Conservation (phyloP, 2,888 invertebrate genomes). For the Melieria omissa region DNA sequence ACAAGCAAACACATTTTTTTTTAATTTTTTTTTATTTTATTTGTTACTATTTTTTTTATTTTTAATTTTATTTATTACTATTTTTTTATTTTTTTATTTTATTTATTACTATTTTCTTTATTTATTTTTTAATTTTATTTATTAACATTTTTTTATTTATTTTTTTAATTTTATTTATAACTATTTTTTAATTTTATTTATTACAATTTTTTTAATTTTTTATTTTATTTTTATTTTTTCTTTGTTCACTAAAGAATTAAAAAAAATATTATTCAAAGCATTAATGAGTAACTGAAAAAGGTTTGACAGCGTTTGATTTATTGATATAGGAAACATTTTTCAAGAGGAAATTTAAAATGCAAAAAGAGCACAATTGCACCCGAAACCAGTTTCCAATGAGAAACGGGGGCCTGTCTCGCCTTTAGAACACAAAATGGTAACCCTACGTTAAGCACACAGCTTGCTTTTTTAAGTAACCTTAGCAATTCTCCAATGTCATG, state of each 20-base stretch:
- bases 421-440: no score
- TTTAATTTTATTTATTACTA: not conserved
- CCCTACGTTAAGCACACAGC: no score
- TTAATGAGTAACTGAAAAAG: not conserved
- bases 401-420: no score
- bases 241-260: not conserved
- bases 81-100: not conserved
- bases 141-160: not conserved
- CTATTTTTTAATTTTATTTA: not conserved
- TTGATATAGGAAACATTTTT: no score
- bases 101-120: not conserved
- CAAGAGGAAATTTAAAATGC: no score
- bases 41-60: not conserved
- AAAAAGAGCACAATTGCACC: no score
- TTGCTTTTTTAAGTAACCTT: no score
- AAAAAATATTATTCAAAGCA: not conserved
- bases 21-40: not conserved
- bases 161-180: not conserved
- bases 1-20: not conserved
- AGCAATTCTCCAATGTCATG: no score
- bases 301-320: no score
- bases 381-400: no score
- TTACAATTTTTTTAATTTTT: not conserved
- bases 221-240: not conserved
- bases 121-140: not conserved